These are phyloP conservation scores for Artemia franciscana DNA, from an alignment of 1,140 invertebrate genomes.

Conservation along the genomic window DNA sequence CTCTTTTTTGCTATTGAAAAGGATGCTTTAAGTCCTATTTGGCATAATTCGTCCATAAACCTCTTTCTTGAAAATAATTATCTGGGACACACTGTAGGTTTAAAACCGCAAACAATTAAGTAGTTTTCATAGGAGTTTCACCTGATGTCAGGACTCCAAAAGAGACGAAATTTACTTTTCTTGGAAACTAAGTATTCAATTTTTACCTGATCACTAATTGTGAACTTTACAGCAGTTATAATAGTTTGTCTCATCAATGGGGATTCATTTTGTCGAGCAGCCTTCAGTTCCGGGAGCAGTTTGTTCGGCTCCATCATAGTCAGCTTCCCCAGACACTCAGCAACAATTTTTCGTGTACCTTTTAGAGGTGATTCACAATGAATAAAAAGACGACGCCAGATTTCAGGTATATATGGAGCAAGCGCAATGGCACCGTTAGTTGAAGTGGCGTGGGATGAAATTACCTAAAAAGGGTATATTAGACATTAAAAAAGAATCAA, in stretches of 20 bases:
- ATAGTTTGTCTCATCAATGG: slow-evolving; percentile 79
- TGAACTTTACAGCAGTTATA: slow-evolving; percentile 95
- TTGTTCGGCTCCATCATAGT: slow-evolving; percentile 76
- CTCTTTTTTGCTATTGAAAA: no score
- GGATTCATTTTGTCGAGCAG: slow-evolving; percentile 48
- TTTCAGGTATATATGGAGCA: slow-evolving; percentile 21
- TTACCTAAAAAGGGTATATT: neutral
- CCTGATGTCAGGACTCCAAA: no score
- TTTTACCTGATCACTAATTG: slow-evolving; percentile 71
- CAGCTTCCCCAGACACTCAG: slow-evolving; percentile 90
- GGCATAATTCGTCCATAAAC: no score
- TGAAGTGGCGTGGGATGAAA: neutral
- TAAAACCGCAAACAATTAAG: no score
- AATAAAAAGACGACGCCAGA: slow-evolving; percentile 66
- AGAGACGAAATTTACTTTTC: no score
- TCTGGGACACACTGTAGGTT: no score
- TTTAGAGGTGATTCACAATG: slow-evolving; percentile 91
- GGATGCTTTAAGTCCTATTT: no score
- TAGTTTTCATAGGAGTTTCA: no score
- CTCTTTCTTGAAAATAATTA: no score
- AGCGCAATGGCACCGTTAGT: slow-evolving; percentile 12
- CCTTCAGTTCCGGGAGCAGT: slow-evolving; percentile 47
- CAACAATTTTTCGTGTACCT: slow-evolving; percentile 90
- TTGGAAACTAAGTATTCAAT: slow-evolving; percentile 1
- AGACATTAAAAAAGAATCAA: neutral